Percentiles rank a stretch among this genome's conserved stretches.
These are phyloP conservation scores for Phaonia tiefii DNA, from an alignment of 2,888 invertebrate species.

Conservation along the genomic window DNA sequence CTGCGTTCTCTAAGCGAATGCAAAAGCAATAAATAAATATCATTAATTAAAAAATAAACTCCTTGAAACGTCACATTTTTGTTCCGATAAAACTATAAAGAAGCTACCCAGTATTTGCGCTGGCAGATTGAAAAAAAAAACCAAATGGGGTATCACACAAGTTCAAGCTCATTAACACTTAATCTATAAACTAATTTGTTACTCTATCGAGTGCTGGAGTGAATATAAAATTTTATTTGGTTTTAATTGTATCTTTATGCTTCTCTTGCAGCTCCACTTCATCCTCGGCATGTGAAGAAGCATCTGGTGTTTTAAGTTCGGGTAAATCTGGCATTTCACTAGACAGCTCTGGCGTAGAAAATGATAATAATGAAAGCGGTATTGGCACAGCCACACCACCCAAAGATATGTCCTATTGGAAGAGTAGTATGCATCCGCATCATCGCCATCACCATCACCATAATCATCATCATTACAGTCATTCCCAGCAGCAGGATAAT, in stretches of 20 bases:
- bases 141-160: constrained; percentile 18
- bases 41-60: constrained; percentile 60
- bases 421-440: constrained; percentile 72
- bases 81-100: constrained; percentile 26
- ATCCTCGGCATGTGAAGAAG: constrained; percentile 80
- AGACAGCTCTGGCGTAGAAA: constrained; percentile 79
- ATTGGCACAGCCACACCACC: constrained; percentile 80
- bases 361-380: constrained; percentile 80
- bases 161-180: constrained; percentile 53
- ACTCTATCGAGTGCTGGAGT: not conserved
- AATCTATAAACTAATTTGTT: constrained; percentile 35
- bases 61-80: constrained; percentile 56
- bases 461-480: constrained; percentile 70
- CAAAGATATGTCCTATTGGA: constrained; percentile 79
- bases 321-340: constrained; percentile 80
- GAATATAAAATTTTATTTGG: constrained; percentile 8
- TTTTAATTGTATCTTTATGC: not conserved
- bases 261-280: constrained; percentile 77
- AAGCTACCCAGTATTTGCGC: constrained; percentile 52
- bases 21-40: constrained; percentile 42
- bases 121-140: constrained; percentile 59
- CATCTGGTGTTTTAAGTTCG: constrained; percentile 78
- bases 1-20: constrained; percentile 17
- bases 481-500: constrained; percentile 72
- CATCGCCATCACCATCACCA: constrained; percentile 71